Evolutionary conservation across 1,140 invertebrate species (phyloP).

Genomic region (Tetramorium alpestre): DNA sequence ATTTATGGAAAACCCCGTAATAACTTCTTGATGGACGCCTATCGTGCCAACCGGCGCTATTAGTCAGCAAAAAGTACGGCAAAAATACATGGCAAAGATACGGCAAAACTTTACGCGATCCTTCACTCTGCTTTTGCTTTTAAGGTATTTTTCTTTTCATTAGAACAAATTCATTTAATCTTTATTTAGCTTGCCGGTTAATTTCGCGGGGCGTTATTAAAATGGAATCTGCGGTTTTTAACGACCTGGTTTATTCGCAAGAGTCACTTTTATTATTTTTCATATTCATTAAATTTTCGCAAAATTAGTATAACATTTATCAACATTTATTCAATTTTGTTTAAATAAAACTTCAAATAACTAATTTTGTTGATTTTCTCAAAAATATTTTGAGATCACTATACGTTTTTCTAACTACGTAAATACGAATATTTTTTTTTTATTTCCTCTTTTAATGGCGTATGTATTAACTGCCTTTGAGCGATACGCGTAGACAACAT

Average conservation of each 20-base stretch:
- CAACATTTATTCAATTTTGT: neutral
- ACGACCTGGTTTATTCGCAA: neutral
- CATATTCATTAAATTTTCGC: neutral
- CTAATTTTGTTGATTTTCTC: neutral
- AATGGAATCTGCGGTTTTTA: neutral
- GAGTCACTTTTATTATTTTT: neutral
- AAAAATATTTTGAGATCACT: neutral
- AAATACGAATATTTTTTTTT: constrained; percentile 23
- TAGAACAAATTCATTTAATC: constrained; percentile 1
- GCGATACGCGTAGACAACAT: neutral
- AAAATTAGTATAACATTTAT: neutral
- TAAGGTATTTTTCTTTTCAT: neutral
- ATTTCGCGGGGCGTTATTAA: neutral
- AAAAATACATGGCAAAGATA: constrained; percentile 18
- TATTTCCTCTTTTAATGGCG: neutral
- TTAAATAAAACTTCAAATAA: neutral
- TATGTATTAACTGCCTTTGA: constrained; percentile 3
- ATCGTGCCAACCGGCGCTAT: constrained; percentile 56
- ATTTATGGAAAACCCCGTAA: constrained; percentile 69
- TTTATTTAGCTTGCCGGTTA: neutral
- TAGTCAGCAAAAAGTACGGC: constrained; percentile 32
- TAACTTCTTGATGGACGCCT: constrained; percentile 65
- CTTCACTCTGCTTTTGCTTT: neutral
- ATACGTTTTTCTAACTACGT: neutral
- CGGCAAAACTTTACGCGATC: neutral